phyloP scores from a whole-genome alignment of 2,113 vertebrate species.

The Argyrosomus japonicus region DNA sequence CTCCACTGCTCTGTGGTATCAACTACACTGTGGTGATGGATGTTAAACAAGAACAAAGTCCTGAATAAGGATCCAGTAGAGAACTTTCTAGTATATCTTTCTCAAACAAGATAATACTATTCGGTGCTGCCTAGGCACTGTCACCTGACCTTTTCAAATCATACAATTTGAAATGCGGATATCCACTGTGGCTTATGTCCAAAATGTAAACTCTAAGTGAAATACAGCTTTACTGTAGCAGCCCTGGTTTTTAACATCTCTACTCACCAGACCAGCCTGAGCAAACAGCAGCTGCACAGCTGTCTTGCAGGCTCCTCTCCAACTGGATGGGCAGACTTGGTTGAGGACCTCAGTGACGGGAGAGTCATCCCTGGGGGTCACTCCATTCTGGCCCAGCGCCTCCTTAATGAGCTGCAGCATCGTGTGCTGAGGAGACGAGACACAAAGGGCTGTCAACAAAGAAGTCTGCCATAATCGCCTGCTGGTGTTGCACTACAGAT shows the following conservation, averaged over 20 bases:
- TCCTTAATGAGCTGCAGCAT: slow-evolving; percentile 98
- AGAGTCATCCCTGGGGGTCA: slow-evolving; percentile 90
- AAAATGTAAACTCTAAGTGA: no score
- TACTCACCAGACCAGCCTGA: slow-evolving; percentile 97
- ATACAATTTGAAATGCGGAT: background rate
- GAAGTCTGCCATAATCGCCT: slow-evolving; percentile 5
- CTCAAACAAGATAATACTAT: background rate
- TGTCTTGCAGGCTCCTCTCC: slow-evolving; percentile 98
- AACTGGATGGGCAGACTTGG: slow-evolving; percentile 97
- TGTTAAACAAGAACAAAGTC: slow-evolving; percentile 5
- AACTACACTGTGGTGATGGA: slow-evolving; percentile 4
- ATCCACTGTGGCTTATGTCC: no score
- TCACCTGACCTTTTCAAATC: background rate
- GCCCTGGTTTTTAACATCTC: background rate
- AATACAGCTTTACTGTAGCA: background rate
- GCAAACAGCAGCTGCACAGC: slow-evolving; percentile 97
- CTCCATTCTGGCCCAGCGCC: slow-evolving; percentile 91
- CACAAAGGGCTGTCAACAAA: slow-evolving; percentile 16
- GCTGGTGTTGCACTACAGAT: slow-evolving; percentile 1
- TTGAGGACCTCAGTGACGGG: slow-evolving; percentile 96
- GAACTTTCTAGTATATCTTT: background rate
- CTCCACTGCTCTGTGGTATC: background rate
- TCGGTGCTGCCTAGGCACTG: background rate
- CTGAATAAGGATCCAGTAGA: background rate
- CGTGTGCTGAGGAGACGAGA: slow-evolving; percentile 86